Percentiles rank a stretch among this genome's conserved stretches.
phyloP scores from a whole-genome alignment of 2,888 invertebrate species.

The Drosophila birchii region DNA sequence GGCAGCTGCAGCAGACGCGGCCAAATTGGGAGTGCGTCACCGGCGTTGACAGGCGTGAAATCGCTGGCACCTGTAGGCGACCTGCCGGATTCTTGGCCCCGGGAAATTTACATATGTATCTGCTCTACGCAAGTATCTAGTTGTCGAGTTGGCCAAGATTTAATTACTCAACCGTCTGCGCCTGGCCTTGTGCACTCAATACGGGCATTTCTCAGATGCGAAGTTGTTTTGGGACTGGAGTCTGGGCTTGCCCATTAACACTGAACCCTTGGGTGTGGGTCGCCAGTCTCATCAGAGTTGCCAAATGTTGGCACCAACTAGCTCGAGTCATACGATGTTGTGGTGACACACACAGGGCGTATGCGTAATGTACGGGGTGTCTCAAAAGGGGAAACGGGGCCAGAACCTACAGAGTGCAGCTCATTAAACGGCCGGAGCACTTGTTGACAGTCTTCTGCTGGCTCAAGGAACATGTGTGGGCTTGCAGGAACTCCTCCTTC shows the following conservation, averaged over 20 bases:
- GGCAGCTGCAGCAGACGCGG: conserved; percentile 59
- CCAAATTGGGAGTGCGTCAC: conserved; percentile 48
- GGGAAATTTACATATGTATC: conserved; percentile 51
- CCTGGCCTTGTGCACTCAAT: conserved; percentile 65
- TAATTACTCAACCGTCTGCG: conserved; percentile 66
- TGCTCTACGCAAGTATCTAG: conserved; percentile 16
- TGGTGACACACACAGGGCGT: conserved; percentile 56
- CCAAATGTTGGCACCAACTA: conserved; percentile 41
- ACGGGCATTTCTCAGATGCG: conserved; percentile 35
- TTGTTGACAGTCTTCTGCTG: conserved; percentile 20
- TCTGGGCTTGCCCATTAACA: conserved; percentile 74
- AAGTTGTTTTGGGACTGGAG: conserved; percentile 24
- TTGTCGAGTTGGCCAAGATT: conserved; percentile 71
- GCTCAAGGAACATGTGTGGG: background rate
- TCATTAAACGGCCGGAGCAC: conserved; percentile 27
- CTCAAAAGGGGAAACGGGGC: conserved; percentile 11
- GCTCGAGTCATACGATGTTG: conserved; percentile 18
- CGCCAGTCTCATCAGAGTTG: conserved; percentile 48
- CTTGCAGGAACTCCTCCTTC: background rate
- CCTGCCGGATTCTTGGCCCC: conserved; percentile 48
- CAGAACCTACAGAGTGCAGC: conserved; percentile 27
- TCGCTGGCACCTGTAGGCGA: conserved; percentile 71
- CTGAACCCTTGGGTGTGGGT: conserved; percentile 67
- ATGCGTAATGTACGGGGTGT: conserved; percentile 52
- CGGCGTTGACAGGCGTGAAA: conserved; percentile 70